Percentiles rank a stretch among this genome's conserved stretches.
Conservation (phyloP, 2,797 vertebrate species). For the Kryptopterus vitreolus region DNA sequence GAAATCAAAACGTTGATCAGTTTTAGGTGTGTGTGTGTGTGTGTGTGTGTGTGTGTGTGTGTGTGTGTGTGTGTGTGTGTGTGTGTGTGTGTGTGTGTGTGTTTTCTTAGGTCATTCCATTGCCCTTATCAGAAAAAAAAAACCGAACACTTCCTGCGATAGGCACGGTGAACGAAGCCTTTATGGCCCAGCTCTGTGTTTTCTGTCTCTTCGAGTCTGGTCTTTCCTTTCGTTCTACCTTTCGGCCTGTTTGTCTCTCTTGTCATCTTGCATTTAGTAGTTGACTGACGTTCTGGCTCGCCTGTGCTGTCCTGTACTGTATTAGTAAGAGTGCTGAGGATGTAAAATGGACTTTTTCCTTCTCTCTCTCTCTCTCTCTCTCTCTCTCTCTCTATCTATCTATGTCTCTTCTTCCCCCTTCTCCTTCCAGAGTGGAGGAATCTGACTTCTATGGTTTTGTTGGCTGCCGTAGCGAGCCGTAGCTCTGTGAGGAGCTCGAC, state of each 20-base stretch:
- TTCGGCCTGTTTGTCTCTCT: not conserved
- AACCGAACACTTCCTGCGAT: not conserved
- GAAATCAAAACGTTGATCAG: too few species aligned
- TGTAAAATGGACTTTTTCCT: not conserved
- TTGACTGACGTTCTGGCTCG: not conserved
- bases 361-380: not conserved
- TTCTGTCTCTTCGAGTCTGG: too few species aligned
- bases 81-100: too few species aligned
- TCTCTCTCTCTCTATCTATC: too few species aligned
- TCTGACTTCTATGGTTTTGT: constrained; percentile 25
- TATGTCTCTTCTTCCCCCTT: too few species aligned
- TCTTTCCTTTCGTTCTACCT: not conserved
- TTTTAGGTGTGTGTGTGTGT: too few species aligned
- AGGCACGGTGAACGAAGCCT: not conserved
- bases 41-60: too few species aligned
- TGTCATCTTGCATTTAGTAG: not conserved
- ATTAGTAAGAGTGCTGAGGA: constrained; percentile 3
- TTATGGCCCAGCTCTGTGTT: not conserved
- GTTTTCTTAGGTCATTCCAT: not conserved
- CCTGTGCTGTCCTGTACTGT: constrained; percentile 32
- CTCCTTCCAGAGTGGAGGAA: constrained; percentile 31
- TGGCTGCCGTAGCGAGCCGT: constrained; percentile 40
- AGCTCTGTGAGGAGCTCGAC: constrained; percentile 38
- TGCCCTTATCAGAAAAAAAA: not conserved
- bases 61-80: too few species aligned